Base-by-base conservation (phyloP, 1,140 invertebrate genomes). In the Contarinia nasturtii region DNA sequence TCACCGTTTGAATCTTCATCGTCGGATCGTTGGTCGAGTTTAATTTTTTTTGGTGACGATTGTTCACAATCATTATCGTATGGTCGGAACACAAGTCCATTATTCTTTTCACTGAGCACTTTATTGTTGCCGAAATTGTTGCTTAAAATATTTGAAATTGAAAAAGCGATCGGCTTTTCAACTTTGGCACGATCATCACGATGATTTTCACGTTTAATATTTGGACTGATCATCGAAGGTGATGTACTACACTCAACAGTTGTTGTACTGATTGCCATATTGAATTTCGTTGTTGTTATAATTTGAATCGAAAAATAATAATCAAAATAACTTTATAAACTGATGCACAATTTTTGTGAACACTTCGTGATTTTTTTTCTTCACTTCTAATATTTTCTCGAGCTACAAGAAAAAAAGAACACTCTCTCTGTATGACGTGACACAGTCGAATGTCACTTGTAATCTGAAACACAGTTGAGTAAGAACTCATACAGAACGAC, bases 111-210 rank as follows among this genome's bases (percentile, higher is more conserved):
- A 33, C 21, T 27, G 27, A 27, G 3, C 8, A 45, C 51, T 43
- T 61, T 57, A 11, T 15, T 20, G 33, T 37, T 49, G 15, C 61
- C 61, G 15, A 63, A 63, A 38, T 59, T 58, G 52, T 64, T 61
- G 50, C 61, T 63, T 7, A 64, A 48, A 22, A 64, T 64, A 37
- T 64, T 64, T 1, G 58, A 59, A 17, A 64, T 64, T 45, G 59
- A 62, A 38, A 64, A 64, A 33, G 57, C 58, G 46, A 64, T 52
- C 44, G 59, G 60, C 12, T 18, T 18, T 7, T 7, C n/a, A 43
- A 21, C 2, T 19, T n/a, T 11, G 10, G 18, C n/a, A 43, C 41
- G 41, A 4, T 43, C 41, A 21, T 43, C 18, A 12, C n/a, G 18
- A n/a, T n/a, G n/a, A 18, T 12, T 18, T 18, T 18, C 11, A 18